These are phyloP conservation scores for Mobula hypostoma DNA, from an alignment of 2,113 vertebrate genomes.

Conservation along the genomic window DNA sequence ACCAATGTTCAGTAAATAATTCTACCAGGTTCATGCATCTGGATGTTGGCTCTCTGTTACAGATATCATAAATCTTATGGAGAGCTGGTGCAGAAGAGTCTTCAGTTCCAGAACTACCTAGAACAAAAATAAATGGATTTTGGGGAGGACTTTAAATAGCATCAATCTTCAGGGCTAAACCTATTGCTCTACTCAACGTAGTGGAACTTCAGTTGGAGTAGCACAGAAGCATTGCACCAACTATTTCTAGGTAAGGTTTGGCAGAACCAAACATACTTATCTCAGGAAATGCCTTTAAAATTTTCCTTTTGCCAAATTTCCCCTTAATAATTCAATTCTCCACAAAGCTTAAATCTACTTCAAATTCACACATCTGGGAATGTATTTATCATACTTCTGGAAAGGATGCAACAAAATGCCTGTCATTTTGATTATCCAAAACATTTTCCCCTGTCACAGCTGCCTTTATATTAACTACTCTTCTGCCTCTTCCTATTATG, in stretches of 20 bases:
- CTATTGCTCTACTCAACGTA: not conserved
- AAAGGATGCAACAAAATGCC: not conserved
- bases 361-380: not conserved
- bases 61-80: constrained; percentile 10
- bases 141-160: not conserved
- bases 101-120: not conserved
- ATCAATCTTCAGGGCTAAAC: not conserved
- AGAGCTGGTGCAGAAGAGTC: not conserved
- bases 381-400: not conserved
- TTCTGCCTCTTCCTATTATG: not conserved
- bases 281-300: not conserved
- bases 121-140: not conserved
- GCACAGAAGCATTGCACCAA: not conserved
- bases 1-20: not conserved
- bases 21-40: not conserved
- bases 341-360: not conserved
- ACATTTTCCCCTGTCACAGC: not conserved
- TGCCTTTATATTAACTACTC: not conserved
- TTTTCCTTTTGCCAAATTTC: not conserved
- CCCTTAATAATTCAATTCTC: not conserved
- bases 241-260: not conserved
- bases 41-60: not conserved
- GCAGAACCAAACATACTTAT: not conserved
- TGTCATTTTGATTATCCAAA: not conserved
- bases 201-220: not conserved